Evolutionary conservation across 2,888 invertebrate species (phyloP).

Genomic region (Pterostichus niger): DNA sequence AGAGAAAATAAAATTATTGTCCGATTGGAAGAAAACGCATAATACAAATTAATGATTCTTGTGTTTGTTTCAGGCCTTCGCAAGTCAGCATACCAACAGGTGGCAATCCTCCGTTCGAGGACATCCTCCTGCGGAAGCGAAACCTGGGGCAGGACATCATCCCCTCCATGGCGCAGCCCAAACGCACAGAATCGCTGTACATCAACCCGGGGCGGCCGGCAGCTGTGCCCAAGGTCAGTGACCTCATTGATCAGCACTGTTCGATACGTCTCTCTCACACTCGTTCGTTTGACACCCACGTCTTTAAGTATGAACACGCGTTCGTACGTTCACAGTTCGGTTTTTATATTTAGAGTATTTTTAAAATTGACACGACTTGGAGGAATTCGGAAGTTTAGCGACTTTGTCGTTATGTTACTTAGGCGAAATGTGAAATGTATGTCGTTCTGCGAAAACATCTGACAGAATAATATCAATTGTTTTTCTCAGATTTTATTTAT

Average conservation of each 20-base stretch:
- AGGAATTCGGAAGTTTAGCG: constrained; percentile 32
- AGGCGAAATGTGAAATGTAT: background rate
- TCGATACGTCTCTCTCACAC: background rate
- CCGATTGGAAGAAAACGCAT: too few relatives aligned
- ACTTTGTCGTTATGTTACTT: constrained; percentile 1
- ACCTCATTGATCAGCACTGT: constrained; percentile 41
- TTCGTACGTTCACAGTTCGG: background rate
- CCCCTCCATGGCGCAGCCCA: constrained; percentile 92
- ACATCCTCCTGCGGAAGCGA: constrained; percentile 88
- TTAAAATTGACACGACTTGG: constrained; percentile 43
- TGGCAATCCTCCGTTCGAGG: constrained; percentile 85
- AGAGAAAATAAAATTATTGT: too few relatives aligned
- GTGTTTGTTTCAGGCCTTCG: constrained; percentile 45
- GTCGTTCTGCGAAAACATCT: background rate
- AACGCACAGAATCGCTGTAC: constrained; percentile 94
- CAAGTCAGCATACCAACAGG: constrained; percentile 50
- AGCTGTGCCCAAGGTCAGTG: constrained; percentile 69
- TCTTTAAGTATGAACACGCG: constrained; percentile 6
- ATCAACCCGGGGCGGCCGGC: constrained; percentile 80
- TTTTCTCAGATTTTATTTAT: background rate
- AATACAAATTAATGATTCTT: too few relatives aligned
- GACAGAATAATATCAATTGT: background rate
- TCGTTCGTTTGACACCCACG: constrained; percentile 13
- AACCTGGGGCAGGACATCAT: constrained; percentile 93
- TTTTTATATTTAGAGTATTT: constrained; percentile 44